A percentile compares a stretch with the other conserved stretches of the same genome.
Evolutionary conservation across 2,888 invertebrate genomes (phyloP).

Genomic region (Scrobipalpa costella): DNA sequence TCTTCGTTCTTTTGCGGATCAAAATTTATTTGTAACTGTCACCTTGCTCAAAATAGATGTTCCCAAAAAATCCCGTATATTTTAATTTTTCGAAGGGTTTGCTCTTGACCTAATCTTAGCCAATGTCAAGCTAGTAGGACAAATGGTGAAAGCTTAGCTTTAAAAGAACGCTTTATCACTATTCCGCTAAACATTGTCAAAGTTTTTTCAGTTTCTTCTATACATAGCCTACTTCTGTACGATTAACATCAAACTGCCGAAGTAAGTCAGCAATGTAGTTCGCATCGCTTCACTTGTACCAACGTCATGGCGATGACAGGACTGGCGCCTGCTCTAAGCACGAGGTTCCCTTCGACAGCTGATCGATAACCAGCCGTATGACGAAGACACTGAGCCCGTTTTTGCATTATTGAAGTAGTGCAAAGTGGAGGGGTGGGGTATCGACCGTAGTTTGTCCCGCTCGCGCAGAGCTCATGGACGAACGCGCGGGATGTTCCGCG

Average conservation of each 20-base stretch:
- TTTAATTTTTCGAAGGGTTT: too few relatives aligned
- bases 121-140: too few relatives aligned
- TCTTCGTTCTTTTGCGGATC: too few relatives aligned
- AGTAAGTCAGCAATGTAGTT: conserved; percentile 13
- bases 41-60: too few relatives aligned
- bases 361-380: not conserved
- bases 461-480: conserved; percentile 45
- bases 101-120: too few relatives aligned
- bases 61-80: too few relatives aligned
- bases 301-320: not conserved
- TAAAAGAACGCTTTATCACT: not conserved
- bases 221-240: not conserved
- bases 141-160: too few relatives aligned
- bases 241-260: not conserved
- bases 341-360: not conserved
- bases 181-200: not conserved
- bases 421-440: conserved; percentile 33
- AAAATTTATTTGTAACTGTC: too few relatives aligned
- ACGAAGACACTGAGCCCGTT: not conserved
- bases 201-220: not conserved
- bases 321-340: not conserved
- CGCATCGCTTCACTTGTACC: not conserved
- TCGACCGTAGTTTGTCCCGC: conserved; percentile 52
- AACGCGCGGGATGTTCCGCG: conserved; percentile 45
- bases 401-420: too few relatives aligned